A percentile compares a stretch with the other conserved stretches of the same genome.
phyloP scores from a whole-genome alignment of 1,140 invertebrate species.

The Drosophila baimaii region DNA sequence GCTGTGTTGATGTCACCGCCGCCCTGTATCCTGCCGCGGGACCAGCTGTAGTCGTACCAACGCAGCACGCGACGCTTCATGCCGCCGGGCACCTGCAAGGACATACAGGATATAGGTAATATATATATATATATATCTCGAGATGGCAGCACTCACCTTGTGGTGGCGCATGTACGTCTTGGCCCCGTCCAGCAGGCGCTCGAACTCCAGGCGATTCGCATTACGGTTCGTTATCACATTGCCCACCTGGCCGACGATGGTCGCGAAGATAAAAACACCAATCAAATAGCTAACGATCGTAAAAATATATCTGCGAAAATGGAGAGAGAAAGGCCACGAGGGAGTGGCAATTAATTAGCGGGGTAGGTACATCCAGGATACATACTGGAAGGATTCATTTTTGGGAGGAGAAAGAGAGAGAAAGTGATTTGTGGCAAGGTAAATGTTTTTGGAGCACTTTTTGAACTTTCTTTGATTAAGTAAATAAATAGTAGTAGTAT shows the following conservation, averaged over 20 bases:
- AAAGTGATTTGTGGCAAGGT: neutral
- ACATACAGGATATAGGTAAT: neutral
- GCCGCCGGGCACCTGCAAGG: constrained; percentile 92
- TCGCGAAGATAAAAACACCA: constrained; percentile 99
- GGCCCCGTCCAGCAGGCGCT: constrained; percentile 96
- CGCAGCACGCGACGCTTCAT: constrained; percentile 97
- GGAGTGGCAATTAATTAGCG: constrained; percentile 32
- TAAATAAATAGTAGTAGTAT: neutral
- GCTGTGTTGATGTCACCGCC: constrained; percentile 98
- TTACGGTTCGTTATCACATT: constrained; percentile 99
- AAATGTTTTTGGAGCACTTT: neutral
- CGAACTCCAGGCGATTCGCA: constrained; percentile 98
- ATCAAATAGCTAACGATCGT: constrained; percentile 98
- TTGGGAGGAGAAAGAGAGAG: neutral
- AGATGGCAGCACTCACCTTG: constrained; percentile 86
- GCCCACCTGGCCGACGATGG: constrained; percentile 98
- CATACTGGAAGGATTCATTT: neutral
- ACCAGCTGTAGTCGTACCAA: constrained; percentile 99
- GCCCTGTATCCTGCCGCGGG: constrained; percentile 96
- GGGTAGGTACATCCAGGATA: neutral
- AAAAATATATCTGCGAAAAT: constrained; percentile 93
- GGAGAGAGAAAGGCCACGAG: neutral
- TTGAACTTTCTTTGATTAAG: too few species aligned
- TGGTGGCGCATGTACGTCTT: constrained; percentile 99
- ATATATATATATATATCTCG: neutral